Base-by-base conservation (phyloP, 2,888 invertebrate species). In the Ormyrus rosae region DNA sequence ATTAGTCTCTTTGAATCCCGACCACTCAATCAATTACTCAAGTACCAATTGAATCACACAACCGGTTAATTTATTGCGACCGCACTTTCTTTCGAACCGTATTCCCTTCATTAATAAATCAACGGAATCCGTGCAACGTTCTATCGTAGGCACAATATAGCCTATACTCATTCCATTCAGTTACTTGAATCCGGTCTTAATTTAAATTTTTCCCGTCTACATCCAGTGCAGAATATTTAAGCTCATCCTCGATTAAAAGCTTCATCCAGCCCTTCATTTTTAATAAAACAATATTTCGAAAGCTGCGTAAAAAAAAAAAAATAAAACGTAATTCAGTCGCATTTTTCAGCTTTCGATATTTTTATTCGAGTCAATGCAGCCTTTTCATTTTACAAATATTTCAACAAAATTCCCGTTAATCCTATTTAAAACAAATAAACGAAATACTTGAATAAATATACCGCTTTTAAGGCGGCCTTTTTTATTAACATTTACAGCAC, bases 61-160 rank as follows among this genome's bases (percentile, higher is more conserved):
- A 34, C 56, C 13, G 51, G 48, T 61, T 74, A 74, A 74, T 70
- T 69, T 60, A 72, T 72, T 78, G 60, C 60, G 48, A 19, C 46
- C 72, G 72, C 70, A 74, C 79, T 74, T 80, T 80, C 74, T 79
- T 74, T 74, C 70, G 10, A 74, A 74, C 11, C 50, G 9, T 46
- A 55, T 70, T 34, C 48, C 60, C 53, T 70, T 71, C 60, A 61
- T 75, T 80, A 56, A 75, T 71, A 71, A 75, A 75, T 75, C 46
- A 71, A 53, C 51, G 10, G 46, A 56, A 78, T 61, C 61, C 50
- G 5, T 53, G 10, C 1, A 60, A 61, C 19, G 34, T 46, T 46
- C 48, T 13, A 9, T 3, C 9, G 48, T 19, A 53, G 9, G 58
- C 5, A 46, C 34, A 67, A 71, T 45, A 45, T 7, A 61, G 7